These are phyloP conservation scores for Himalopsyche japonica DNA, from an alignment of 2,888 invertebrate genomes.

Conservation along the genomic window DNA sequence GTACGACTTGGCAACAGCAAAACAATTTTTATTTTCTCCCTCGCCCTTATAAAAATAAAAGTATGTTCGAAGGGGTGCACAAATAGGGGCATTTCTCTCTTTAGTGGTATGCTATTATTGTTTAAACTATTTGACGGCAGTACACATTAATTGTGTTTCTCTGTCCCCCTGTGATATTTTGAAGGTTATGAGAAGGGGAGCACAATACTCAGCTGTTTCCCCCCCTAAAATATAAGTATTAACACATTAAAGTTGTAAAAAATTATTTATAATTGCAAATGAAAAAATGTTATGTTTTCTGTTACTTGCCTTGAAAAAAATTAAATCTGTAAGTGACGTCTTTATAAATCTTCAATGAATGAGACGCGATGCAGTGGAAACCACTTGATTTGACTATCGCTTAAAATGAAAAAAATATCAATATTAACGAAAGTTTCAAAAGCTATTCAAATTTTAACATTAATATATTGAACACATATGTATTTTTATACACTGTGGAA, in stretches of 20 bases:
- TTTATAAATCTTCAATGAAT: no score
- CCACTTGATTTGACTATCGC: no score
- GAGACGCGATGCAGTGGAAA: no score
- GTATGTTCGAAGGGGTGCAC: slow-evolving; percentile 22
- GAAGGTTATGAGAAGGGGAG: slow-evolving; percentile 1
- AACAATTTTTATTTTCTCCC: slow-evolving; percentile 26
- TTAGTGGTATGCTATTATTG: not conserved
- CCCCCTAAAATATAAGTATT: slow-evolving; percentile 7
- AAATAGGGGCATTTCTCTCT: slow-evolving; percentile 7
- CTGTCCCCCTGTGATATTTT: slow-evolving; percentile 12
- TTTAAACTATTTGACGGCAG: not conserved
- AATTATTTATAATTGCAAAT: no score
- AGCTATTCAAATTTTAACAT: no score
- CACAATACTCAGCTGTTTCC: slow-evolving; percentile 18
- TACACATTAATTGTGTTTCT: slow-evolving; percentile 3
- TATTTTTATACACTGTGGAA: no score
- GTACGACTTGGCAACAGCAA: not conserved
- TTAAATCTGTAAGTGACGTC: no score
- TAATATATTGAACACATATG: no score
- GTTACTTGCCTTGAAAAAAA: no score
- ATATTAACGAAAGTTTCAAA: no score
- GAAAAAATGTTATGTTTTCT: no score
- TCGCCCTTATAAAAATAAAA: slow-evolving; percentile 22
- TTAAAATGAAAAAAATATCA: no score
- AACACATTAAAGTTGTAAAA: not conserved